Percentiles rank a stretch among this genome's conserved stretches.
These are phyloP conservation scores for Scolopax bukidnonensis DNA, from an alignment of 2,797 vertebrate genomes.

Conservation along the genomic window DNA sequence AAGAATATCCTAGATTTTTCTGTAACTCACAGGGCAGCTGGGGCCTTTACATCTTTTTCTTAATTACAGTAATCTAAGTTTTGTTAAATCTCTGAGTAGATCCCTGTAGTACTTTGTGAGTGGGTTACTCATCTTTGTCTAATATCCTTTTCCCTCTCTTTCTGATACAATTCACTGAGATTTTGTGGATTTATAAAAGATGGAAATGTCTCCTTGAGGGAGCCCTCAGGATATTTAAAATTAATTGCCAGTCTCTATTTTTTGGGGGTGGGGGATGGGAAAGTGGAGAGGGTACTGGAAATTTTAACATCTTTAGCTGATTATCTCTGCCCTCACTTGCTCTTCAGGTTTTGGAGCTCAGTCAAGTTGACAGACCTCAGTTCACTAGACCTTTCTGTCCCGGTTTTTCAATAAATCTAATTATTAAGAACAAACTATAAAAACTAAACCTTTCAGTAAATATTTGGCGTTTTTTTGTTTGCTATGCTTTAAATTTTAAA, in stretches of 20 bases:
- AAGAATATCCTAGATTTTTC: background rate
- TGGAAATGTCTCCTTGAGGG: background rate
- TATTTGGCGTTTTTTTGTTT: fast-evolving
- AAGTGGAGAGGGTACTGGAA: background rate
- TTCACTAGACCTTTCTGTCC: background rate
- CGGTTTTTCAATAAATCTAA: background rate
- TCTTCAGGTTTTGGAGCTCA: background rate
- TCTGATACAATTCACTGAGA: background rate
- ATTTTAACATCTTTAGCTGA: background rate
- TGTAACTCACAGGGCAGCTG: background rate
- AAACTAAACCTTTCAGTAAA: background rate
- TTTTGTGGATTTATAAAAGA: background rate
- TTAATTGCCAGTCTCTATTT: background rate
- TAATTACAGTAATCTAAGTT: background rate
- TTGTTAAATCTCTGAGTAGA: background rate
- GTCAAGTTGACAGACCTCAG: background rate
- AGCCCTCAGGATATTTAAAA: background rate
- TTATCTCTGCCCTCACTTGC: background rate
- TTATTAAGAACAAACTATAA: background rate
- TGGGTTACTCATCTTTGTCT: background rate
- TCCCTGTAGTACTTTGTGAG: background rate
- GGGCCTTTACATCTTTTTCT: background rate
- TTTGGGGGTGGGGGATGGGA: background rate
- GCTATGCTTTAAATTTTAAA: background rate
- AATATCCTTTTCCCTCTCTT: background rate